A percentile compares a stretch with the other conserved stretches of the same genome.
Evolutionary conservation across 2,797 vertebrate genomes (phyloP).

Genomic region (Poeciliopsis presidionis): DNA sequence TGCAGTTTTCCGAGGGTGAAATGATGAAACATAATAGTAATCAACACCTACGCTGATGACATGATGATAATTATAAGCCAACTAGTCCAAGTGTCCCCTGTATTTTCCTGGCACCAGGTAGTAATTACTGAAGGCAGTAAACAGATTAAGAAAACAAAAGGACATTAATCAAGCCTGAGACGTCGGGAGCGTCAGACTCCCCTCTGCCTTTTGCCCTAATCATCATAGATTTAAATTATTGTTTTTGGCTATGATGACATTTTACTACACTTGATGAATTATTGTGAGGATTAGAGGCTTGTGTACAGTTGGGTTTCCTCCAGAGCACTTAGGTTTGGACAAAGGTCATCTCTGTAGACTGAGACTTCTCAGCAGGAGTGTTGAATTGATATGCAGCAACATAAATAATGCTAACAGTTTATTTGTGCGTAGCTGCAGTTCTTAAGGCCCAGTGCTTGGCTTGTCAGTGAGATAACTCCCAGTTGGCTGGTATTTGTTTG

Average conservation of each 20-base stretch:
- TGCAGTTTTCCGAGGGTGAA: background rate
- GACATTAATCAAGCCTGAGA: constrained; percentile 59
- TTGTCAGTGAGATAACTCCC: constrained; percentile 13
- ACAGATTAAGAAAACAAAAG: constrained; percentile 57
- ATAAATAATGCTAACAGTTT: background rate
- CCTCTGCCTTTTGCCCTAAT: constrained; percentile 7
- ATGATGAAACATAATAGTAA: constrained; percentile 2
- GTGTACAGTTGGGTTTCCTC: background rate
- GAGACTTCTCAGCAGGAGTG: background rate
- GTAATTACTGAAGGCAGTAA: constrained; percentile 59
- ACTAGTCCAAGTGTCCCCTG: constrained; percentile 31
- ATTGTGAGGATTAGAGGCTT: background rate
- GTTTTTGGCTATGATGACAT: background rate
- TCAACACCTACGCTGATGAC: constrained; percentile 8
- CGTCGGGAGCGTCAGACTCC: constrained; percentile 9
- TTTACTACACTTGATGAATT: background rate
- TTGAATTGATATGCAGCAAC: background rate
- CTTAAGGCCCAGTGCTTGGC: background rate
- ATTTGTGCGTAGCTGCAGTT: background rate
- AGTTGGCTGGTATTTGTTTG: constrained; percentile 29
- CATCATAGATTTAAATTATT: background rate
- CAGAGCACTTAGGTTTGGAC: background rate
- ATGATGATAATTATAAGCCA: constrained; percentile 28
- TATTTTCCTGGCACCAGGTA: constrained; percentile 36
- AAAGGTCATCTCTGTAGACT: background rate